A percentile compares a stretch with the other conserved stretches of the same genome.
Evolutionary conservation across 1,140 invertebrate species (phyloP).

Genomic region (Nephotettix cincticeps): DNA sequence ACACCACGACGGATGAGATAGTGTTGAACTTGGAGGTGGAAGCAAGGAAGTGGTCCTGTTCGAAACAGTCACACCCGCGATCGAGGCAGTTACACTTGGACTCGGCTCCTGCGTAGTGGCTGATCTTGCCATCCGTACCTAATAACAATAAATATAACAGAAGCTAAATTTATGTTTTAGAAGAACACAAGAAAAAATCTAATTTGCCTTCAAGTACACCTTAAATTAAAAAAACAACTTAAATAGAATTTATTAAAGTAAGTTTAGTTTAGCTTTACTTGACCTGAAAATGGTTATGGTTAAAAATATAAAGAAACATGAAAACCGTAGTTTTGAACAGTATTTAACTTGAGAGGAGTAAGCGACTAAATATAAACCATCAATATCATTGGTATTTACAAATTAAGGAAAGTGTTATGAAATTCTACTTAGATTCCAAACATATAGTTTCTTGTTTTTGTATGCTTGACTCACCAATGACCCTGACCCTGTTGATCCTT

Average conservation of each 20-base stretch:
- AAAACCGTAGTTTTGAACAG: too few relatives aligned
- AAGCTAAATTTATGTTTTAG: too few relatives aligned
- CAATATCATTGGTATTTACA: too few relatives aligned
- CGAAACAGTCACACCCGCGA: constrained; percentile 85
- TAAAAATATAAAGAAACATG: too few relatives aligned
- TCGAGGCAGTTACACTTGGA: constrained; percentile 94
- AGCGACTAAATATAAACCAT: neutral
- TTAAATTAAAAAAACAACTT: too few relatives aligned
- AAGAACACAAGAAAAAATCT: too few relatives aligned
- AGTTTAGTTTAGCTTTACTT: too few relatives aligned
- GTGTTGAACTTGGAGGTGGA: constrained; percentile 93
- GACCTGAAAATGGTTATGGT: too few relatives aligned
- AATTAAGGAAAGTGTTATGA: neutral
- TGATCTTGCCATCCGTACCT: constrained; percentile 87
- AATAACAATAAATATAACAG: neutral
- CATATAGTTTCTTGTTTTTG: neutral
- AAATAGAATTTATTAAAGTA: too few relatives aligned
- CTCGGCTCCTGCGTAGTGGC: constrained; percentile 89
- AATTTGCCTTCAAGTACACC: too few relatives aligned
- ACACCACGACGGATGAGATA: constrained; percentile 89
- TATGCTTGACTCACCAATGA: constrained; percentile 71
- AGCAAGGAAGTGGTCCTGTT: constrained; percentile 87
- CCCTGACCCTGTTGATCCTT: constrained; percentile 86
- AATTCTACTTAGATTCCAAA: neutral
- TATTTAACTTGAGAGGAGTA: too few relatives aligned